Evolutionary conservation across 1,140 invertebrate species (phyloP), one percentile per base, ranked within the genome.

Genomic region (Oncopodura yosiiana): DNA sequence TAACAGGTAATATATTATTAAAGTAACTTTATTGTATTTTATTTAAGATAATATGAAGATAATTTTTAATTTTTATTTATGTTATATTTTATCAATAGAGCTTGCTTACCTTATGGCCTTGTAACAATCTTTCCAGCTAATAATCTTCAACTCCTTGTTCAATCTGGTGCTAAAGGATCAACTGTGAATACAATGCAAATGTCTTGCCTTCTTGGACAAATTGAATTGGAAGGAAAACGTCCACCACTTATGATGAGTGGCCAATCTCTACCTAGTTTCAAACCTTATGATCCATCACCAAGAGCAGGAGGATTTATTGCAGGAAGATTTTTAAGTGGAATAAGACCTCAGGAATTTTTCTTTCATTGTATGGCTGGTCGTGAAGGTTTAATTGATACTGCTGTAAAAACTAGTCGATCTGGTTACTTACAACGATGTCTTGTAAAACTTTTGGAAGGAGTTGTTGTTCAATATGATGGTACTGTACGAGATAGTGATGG

Each of bases 321-420:
- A 64, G 87, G 90, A 3, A 76, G 95, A 26, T 99, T 99, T 66
- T 84, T 98, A 78, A 98, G 94, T 1, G 95, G 95, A 49, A 92
- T 99, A 58, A 81, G 88, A 66, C 93, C 94, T 0, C 92, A 95
- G 72, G 94, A 99, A 69, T 97, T 95, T 68, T 99, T 97, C 73
- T 98, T 96, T 71, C 94, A 99, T 78, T 99, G 94, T 69, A 99
- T 99, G 94, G 96, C 96, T 46, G 96, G 96, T 57, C 79, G 96
- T 72, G 96, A 99, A 79, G 83, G 41, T 18, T 24, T 82, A 24
- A 74, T 83, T 58, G 82, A 84, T 69, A 83, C 81, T 29, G 81
- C 81, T 60, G 82, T 85, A 2, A 84, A 84, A 67, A 99, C 96
- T 6, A 95, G 91, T 74, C 79, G 94, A 60, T 94, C 90, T 66